phyloP scores from a whole-genome alignment of 2,113 vertebrate species.

The Lycocorax pyrrhopterus region DNA sequence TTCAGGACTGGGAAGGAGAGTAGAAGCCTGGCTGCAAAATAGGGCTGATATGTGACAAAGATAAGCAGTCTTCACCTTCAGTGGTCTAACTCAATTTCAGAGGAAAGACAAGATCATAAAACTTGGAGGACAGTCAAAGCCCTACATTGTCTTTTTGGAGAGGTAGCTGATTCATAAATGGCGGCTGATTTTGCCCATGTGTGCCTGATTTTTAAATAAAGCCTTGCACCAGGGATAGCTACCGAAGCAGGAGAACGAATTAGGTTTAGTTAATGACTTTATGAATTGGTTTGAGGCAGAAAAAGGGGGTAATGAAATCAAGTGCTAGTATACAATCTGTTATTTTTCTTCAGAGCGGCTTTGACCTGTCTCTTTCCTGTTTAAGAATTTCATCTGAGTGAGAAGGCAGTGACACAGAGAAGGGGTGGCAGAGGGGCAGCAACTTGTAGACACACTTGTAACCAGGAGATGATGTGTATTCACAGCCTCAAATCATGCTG shows the following conservation, averaged over 20 bases:
- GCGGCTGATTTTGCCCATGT: not conserved
- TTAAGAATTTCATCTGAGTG: not conserved
- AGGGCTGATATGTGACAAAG: not conserved
- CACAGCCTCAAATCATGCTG: not conserved
- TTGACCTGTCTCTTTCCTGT: not conserved
- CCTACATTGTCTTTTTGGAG: not conserved
- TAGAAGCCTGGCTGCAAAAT: not conserved
- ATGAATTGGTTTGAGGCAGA: not conserved
- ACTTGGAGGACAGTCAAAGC: not conserved
- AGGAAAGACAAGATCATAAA: not conserved
- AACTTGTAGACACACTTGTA: not conserved
- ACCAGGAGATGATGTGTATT: not conserved
- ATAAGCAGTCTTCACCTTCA: not conserved
- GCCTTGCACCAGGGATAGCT: not conserved
- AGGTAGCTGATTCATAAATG: not conserved
- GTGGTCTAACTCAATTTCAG: not conserved
- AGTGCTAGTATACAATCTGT: not conserved
- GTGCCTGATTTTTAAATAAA: not conserved
- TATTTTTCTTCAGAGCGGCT: not conserved
- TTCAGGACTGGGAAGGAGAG: not conserved
- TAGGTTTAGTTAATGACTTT: not conserved
- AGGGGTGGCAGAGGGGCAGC: not conserved
- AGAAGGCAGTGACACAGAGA: not conserved
- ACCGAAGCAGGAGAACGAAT: not conserved
- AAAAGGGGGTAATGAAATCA: not conserved